These are phyloP conservation scores for Argopecten irradians DNA, from an alignment of 1,140 invertebrate species.

Conservation along the genomic window DNA sequence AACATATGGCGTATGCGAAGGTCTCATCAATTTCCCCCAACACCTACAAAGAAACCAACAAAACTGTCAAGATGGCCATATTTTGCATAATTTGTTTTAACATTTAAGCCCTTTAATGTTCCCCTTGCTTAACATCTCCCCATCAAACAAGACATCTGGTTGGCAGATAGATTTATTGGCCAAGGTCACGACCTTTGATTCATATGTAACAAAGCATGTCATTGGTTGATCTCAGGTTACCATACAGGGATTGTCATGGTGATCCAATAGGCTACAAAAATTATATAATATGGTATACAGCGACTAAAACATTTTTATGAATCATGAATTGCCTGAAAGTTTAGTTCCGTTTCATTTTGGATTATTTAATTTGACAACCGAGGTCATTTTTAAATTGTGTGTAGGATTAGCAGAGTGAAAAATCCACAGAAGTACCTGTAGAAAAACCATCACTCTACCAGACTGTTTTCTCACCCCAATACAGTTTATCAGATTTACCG, in stretches of 20 bases:
- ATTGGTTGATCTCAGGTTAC: conserved; percentile 5
- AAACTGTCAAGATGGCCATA: conserved; percentile 5
- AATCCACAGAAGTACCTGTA: no score
- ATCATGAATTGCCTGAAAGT: no score
- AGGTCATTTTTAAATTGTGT: no score
- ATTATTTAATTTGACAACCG: no score
- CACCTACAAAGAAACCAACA: conserved; percentile 15
- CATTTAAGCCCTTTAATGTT: not conserved
- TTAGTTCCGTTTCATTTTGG: no score
- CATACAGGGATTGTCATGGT: not conserved
- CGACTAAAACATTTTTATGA: no score
- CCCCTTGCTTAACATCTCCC: not conserved
- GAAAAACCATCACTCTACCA: no score
- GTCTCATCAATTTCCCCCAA: not conserved
- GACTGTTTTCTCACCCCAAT: no score
- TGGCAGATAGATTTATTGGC: conserved; percentile 15
- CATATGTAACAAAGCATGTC: conserved; percentile 16
- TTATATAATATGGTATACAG: no score
- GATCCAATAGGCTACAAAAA: not conserved
- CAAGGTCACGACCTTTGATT: conserved; percentile 3
- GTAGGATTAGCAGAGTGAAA: no score
- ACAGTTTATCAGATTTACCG: no score
- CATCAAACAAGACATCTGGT: not conserved
- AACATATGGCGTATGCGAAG: not conserved
- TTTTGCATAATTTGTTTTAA: conserved; percentile 23